Percentiles rank a stretch among this genome's conserved stretches.
Conservation (phyloP, 30 jellyfish, hydroid and myxozoan species). For the Aurelia aurita region DNA sequence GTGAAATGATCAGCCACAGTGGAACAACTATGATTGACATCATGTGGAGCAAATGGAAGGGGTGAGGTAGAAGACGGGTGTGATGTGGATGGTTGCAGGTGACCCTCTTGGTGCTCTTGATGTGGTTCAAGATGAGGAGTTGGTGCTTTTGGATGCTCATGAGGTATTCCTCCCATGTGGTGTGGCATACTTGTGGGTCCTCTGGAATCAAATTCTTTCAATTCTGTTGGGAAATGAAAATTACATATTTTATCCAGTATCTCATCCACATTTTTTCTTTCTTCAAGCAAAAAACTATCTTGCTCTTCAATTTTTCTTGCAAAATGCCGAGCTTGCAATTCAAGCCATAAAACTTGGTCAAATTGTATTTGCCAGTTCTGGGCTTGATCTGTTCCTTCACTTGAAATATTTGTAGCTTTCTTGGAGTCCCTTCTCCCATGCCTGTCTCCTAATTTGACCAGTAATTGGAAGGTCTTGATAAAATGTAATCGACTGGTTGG, state of each 20-base stretch:
- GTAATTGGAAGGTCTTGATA: slow-evolving; percentile 33
- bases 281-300: slow-evolving; percentile 66
- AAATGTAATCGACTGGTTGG: slow-evolving; percentile 53
- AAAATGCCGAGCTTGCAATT: slow-evolving; percentile 83
- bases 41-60: slow-evolving; percentile 56
- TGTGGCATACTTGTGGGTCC: no score
- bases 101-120: no score
- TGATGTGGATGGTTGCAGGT: neutral
- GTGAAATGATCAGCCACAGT: slow-evolving; percentile 50
- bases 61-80: neutral
- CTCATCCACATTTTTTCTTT: slow-evolving; percentile 58
- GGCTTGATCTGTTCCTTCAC: slow-evolving; percentile 16
- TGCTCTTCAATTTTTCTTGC: slow-evolving; percentile 76
- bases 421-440: slow-evolving; percentile 53
- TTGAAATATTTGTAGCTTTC: neutral
- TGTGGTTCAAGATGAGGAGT: no score
- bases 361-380: slow-evolving; percentile 64
- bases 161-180: no score
- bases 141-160: no score
- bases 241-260: slow-evolving; percentile 56
- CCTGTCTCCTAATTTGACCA: slow-evolving; percentile 54
- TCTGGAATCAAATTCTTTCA: slow-evolving; percentile 11
- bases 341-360: slow-evolving; percentile 87
- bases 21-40: slow-evolving; percentile 35
- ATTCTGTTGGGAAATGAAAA: slow-evolving; percentile 51